phyloP scores from a whole-genome alignment of 2,113 vertebrate species.

The Bubo bubo region DNA sequence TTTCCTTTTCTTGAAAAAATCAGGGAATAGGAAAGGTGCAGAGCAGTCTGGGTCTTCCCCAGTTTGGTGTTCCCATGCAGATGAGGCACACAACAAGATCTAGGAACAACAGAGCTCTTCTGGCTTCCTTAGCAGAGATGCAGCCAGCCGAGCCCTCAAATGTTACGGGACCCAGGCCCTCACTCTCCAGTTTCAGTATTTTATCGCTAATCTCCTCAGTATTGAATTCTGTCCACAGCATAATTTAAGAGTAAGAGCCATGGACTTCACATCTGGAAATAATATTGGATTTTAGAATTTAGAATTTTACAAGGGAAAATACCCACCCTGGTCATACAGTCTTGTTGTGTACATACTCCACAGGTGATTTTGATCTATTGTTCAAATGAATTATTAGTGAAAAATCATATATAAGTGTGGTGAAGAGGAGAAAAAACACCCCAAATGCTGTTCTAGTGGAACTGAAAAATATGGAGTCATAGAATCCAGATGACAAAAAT shows the following conservation, averaged over 20 bases:
- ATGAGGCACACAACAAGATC: neutral
- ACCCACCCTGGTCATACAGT: rapidly evolving
- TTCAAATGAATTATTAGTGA: neutral
- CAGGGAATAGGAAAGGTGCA: neutral
- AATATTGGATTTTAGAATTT: neutral
- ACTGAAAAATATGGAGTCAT: neutral
- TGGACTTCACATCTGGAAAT: neutral
- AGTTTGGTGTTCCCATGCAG: neutral
- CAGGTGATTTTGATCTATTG: neutral
- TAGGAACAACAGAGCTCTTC: neutral
- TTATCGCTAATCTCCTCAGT: neutral
- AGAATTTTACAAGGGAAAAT: neutral
- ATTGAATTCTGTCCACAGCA: neutral
- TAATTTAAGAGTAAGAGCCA: neutral
- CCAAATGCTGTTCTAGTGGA: neutral
- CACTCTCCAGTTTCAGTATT: neutral
- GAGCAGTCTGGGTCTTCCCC: neutral
- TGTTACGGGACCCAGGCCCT: neutral
- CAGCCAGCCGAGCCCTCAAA: neutral
- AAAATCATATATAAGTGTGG: neutral
- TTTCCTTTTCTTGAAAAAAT: neutral
- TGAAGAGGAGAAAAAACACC: neutral
- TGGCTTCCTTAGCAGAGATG: neutral
- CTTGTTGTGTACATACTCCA: neutral
- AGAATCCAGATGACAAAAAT: constrained; percentile 6